Conservation (phyloP, 2,113 vertebrate species). For the Brachirus orientalis region DNA sequence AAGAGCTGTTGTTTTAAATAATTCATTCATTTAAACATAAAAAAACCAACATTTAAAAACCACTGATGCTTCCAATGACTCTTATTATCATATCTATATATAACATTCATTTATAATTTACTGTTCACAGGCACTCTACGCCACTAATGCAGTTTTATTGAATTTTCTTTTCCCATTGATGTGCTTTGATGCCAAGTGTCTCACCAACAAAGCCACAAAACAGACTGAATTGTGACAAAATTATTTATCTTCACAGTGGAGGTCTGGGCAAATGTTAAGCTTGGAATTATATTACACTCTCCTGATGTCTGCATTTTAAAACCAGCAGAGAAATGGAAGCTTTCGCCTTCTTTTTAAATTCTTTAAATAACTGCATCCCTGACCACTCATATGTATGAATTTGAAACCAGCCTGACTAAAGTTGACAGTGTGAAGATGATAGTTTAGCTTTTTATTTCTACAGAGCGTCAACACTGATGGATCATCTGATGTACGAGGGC, state of each 20-base stretch:
- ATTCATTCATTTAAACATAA: background rate
- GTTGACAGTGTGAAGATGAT: constrained; percentile 17
- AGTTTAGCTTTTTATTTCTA: constrained; percentile 33
- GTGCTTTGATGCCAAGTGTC: background rate
- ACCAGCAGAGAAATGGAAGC: background rate
- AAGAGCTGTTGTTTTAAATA: background rate
- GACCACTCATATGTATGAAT: constrained; percentile 29
- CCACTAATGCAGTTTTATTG: constrained; percentile 22
- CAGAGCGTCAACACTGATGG: constrained; percentile 18
- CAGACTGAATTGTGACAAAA: background rate
- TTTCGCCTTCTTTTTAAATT: constrained; percentile 1
- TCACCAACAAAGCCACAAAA: background rate
- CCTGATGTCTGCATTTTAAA: constrained; percentile 16
- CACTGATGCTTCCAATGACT: constrained; percentile 1
- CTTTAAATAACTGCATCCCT: background rate
- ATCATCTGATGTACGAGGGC: constrained; percentile 31
- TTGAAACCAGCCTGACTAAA: constrained; percentile 11
- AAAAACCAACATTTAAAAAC: background rate
- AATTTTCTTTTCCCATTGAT: background rate
- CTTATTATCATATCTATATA: constrained; percentile 44
- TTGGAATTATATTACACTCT: constrained; percentile 12
- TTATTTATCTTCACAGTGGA: background rate
- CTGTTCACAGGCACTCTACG: background rate
- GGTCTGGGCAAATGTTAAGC: background rate
- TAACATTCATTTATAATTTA: constrained; percentile 52